A percentile compares a stretch with the other conserved stretches of the same genome.
phyloP scores from a whole-genome alignment of 2,888 invertebrate species.

The Oxyteleia sp. region DNA sequence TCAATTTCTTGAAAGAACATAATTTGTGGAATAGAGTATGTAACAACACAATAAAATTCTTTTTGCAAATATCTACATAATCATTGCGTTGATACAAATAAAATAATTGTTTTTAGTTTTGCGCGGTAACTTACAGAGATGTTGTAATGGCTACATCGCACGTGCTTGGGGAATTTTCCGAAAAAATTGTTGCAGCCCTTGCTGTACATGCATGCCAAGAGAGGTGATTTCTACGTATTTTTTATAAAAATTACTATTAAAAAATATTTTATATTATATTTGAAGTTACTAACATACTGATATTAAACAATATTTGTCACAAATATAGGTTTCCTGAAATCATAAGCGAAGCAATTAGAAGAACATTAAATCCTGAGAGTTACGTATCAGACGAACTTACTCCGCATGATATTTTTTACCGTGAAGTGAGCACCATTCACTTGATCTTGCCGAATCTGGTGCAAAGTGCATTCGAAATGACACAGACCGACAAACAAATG shows the following conservation, averaged over 20 bases:
- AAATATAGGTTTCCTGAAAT: constrained; percentile 80
- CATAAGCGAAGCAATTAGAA: constrained; percentile 81
- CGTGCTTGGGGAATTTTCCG: constrained; percentile 92
- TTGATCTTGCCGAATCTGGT: constrained; percentile 90
- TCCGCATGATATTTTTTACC: constrained; percentile 92
- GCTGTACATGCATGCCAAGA: constrained; percentile 91
- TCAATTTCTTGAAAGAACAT: constrained; percentile 92
- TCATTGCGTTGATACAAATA: constrained; percentile 17
- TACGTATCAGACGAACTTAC: constrained; percentile 88
- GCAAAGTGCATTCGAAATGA: constrained; percentile 89
- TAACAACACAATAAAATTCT: no score
- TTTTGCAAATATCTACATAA: constrained; percentile 2
- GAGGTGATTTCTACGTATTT: constrained; percentile 85
- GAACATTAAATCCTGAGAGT: constrained; percentile 81
- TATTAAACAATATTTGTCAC: no score
- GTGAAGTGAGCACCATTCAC: constrained; percentile 91
- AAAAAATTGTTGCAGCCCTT: constrained; percentile 93
- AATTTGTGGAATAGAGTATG: constrained; percentile 91
- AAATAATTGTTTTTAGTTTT: constrained; percentile 84
- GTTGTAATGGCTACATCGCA: constrained; percentile 89
- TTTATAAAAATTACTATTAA: constrained; percentile 25
- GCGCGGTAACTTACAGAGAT: constrained; percentile 88
- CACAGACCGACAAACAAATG: constrained; percentile 89
- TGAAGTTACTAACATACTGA: no score
- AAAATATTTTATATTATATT: not conserved